These are phyloP conservation scores for Ceramica pisi DNA, from an alignment of 2,888 invertebrate species.

Conservation along the genomic window DNA sequence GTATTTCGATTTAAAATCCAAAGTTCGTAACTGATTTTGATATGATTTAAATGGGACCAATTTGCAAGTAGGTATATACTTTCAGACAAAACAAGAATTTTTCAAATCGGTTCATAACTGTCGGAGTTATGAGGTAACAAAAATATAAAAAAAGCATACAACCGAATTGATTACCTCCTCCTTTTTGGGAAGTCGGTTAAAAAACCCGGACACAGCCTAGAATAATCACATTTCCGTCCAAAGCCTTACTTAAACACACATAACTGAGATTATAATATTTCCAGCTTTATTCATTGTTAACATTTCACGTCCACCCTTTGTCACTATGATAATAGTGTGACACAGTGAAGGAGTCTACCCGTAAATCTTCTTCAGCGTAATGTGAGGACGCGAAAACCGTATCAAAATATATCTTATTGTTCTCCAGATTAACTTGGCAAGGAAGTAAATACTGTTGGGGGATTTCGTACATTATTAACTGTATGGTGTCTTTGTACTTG, in stretches of 20 bases:
- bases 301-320: slow-evolving; percentile 55
- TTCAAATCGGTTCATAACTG: too few relatives aligned
- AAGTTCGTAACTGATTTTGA: too few relatives aligned
- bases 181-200: too few relatives aligned
- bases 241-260: slow-evolving; percentile 4
- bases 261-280: slow-evolving; percentile 22
- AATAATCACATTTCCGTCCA: neutral
- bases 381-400: slow-evolving; percentile 52
- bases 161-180: too few relatives aligned
- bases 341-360: slow-evolving; percentile 48
- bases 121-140: too few relatives aligned
- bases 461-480: slow-evolving; percentile 17
- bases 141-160: too few relatives aligned
- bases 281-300: slow-evolving; percentile 49
- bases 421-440: slow-evolving; percentile 56
- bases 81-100: too few relatives aligned
- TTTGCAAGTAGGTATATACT: too few relatives aligned
- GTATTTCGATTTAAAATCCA: too few relatives aligned
- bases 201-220: neutral
- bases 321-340: slow-evolving; percentile 61
- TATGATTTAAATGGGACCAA: too few relatives aligned
- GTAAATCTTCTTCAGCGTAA: slow-evolving; percentile 64
- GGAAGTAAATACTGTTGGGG: slow-evolving; percentile 22
- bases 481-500: neutral
- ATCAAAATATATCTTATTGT: slow-evolving; percentile 61